phyloP scores from a whole-genome alignment of 1,140 invertebrate species.

The Bombyx mori region ASM3026992v2 NC_085117.1:15854501-15855000 shows the following conservation, averaged over 20 bases:
- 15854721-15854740: constrained; percentile 9
- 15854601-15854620: neutral
- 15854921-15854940: too few relatives aligned
- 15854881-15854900: neutral
- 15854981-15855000: too few relatives aligned
- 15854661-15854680: constrained; percentile 7
- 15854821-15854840: constrained; percentile 13
- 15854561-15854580: too few relatives aligned
- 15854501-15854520: too few relatives aligned
- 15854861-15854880: neutral
- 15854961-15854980: too few relatives aligned
- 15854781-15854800: constrained; percentile 17
- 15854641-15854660: neutral
- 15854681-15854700: neutral
- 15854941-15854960: too few relatives aligned
- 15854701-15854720: constrained; percentile 1
- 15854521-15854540: too few relatives aligned
- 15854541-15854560: too few relatives aligned
- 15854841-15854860: constrained; percentile 7
- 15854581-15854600: too few relatives aligned
- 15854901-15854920: too few relatives aligned
- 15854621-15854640: neutral
- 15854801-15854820: constrained; percentile 15
- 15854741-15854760: constrained; percentile 13
- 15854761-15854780: constrained; percentile 14